A percentile compares a stretch with the other conserved stretches of the same genome.
These are phyloP conservation scores for Esox niger DNA, from an alignment of 2,113 vertebrate genomes.

Conservation along the genomic window DNA sequence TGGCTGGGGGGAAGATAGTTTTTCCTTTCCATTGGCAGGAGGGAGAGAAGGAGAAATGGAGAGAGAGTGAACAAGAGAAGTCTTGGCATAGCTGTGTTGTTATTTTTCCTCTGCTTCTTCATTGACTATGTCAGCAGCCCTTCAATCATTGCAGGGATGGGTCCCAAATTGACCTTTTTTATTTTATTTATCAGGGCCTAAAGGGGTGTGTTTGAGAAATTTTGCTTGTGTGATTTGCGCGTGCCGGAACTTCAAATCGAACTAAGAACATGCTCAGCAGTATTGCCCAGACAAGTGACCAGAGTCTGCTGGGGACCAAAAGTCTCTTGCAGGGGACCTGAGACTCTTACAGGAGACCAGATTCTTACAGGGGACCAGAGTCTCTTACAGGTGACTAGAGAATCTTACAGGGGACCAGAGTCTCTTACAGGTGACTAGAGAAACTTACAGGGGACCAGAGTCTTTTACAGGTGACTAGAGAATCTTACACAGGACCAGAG, in stretches of 20 bases:
- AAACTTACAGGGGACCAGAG: conserved; percentile 33
- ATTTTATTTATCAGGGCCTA: no score
- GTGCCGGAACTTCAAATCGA: neutral
- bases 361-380: conserved; percentile 33
- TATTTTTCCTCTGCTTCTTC: conserved; percentile 69
- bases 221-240: no score
- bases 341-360: conserved; percentile 33
- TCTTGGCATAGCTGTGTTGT: conserved; percentile 65
- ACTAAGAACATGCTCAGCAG: conserved; percentile 33
- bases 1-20: conserved; percentile 62
- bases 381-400: conserved; percentile 33
- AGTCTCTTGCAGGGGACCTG: conserved; percentile 33
- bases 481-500: conserved; percentile 33
- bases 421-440: conserved; percentile 33
- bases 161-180: no score
- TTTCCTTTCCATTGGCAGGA: conserved; percentile 69
- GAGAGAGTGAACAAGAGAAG: conserved; percentile 29
- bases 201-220: no score
- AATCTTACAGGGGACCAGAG: conserved; percentile 33
- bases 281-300: conserved; percentile 39
- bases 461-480: conserved; percentile 33
- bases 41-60: conserved; percentile 24
- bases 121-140: conserved; percentile 65
- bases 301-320: conserved; percentile 30
- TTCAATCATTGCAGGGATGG: conserved; percentile 36